Percentiles rank a stretch among this genome's conserved stretches.
Evolutionary conservation across 2,888 invertebrate genomes (phyloP).

Genomic region (Macaria notata): DNA sequence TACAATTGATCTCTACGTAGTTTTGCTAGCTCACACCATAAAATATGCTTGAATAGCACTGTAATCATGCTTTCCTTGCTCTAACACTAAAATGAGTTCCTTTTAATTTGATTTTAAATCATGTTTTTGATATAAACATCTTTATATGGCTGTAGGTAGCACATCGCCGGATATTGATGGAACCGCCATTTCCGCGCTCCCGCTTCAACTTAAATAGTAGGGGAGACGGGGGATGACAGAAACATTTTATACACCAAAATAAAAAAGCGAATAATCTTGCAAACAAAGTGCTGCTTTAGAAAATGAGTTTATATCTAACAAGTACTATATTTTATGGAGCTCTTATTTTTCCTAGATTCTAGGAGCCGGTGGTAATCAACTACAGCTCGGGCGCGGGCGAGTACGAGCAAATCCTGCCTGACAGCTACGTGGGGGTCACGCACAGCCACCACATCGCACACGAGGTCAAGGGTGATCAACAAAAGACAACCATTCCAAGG

Average conservation of each 20-base stretch:
- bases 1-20: too few species aligned
- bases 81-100: too few species aligned
- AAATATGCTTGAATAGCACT: too few species aligned
- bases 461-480: constrained; percentile 44
- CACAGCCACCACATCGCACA: constrained; percentile 65
- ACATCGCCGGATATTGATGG: constrained; percentile 63
- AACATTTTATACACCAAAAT: not conserved
- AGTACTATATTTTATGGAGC: too few species aligned
- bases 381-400: constrained; percentile 54
- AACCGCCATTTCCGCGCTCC: constrained; percentile 66
- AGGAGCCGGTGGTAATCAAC: constrained; percentile 72
- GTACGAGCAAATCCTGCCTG: constrained; percentile 71
- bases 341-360: constrained; percentile 15
- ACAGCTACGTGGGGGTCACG: constrained; percentile 57
- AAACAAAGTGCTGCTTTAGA: too few species aligned
- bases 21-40: too few species aligned
- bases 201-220: constrained; percentile 42
- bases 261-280: too few species aligned
- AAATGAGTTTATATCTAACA: too few species aligned
- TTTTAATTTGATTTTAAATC: too few species aligned
- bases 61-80: too few species aligned
- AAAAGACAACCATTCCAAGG: too few species aligned
- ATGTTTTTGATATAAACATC: too few species aligned
- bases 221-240: constrained; percentile 2
- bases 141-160: not conserved